Base-by-base conservation (phyloP, 35 echinoderm and acorn worm species). In the Apostichopus parvimensis region DNA sequence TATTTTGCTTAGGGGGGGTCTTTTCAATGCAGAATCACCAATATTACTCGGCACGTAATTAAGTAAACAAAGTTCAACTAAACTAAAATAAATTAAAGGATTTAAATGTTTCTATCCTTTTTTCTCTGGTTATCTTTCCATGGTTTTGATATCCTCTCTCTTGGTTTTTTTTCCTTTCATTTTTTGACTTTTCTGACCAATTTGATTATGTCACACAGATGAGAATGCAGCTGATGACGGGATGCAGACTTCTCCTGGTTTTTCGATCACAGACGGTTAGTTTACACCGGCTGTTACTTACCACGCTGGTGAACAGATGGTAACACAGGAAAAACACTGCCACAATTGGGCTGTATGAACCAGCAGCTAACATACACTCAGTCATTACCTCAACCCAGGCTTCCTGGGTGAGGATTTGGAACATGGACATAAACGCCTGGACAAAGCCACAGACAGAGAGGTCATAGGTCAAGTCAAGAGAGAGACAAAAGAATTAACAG, bases 401-500 rank as follows among this genome's bases (percentile, higher is more conserved):
- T 92, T 96, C 96, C 94, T 96, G 97, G 58, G 97, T 99, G 90
- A 99, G 92, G 75, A 99, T 99, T 99, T 99, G 95, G 91, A 99
- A 99, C 97, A 99, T 99, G 93, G 97, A 99, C 95, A 99, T 99
- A 92, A 99, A 99, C 55, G 97, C 95, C 97, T 99, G 93, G 12
- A 79, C 72, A 82, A 83, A 92, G 54, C 60, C 55, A 92, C 8
- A 78, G 71, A 6, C 10, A 72, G 53, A 95, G 21, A 86, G 64
- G 64, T 68, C 64, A 68, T 68, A 68, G 64, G 64, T 68, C 64
- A 68, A 68, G 64, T 68, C 64, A 68, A 68, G 18, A 68, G 64
- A 68, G 64, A 68, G 64, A 68, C 64, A 68, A 68, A 68, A 68
- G 64, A 68, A 68, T 68, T 68, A 68, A 68, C 11, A 68, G 34